Evolutionary conservation across 2,888 invertebrate genomes (phyloP).

Genomic region (Pachydiplax longipennis): DNA sequence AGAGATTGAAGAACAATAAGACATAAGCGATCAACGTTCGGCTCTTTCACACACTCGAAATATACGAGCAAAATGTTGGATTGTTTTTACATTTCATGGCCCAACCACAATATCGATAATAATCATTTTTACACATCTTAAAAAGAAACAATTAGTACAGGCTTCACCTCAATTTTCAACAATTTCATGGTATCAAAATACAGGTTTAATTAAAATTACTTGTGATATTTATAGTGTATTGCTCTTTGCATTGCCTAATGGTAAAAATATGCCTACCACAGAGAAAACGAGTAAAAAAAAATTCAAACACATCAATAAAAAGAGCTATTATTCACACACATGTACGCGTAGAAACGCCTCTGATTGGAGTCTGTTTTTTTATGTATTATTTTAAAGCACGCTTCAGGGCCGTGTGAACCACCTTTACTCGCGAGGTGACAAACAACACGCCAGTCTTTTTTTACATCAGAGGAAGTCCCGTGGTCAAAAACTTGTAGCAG

Average conservation of each 20-base stretch:
- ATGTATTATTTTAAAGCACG: slow-evolving; percentile 30
- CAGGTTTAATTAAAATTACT: slow-evolving; percentile 51
- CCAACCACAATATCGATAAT: slow-evolving; percentile 36
- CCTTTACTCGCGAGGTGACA: slow-evolving; percentile 30
- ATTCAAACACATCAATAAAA: slow-evolving; percentile 39
- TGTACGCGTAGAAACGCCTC: slow-evolving; percentile 23
- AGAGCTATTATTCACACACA: slow-evolving; percentile 44
- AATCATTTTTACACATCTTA: slow-evolving; percentile 25
- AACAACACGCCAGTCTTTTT: slow-evolving; percentile 41
- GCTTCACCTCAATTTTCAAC: slow-evolving; percentile 45
- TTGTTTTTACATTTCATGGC: slow-evolving; percentile 27
- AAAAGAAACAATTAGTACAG: slow-evolving; percentile 40
- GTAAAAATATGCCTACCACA: slow-evolving; percentile 49
- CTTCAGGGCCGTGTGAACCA: slow-evolving; percentile 32
- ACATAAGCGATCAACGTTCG: slow-evolving; percentile 38
- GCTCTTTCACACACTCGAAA: slow-evolving; percentile 4
- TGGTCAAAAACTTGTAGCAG: slow-evolving; percentile 44
- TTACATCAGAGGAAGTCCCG: slow-evolving; percentile 41
- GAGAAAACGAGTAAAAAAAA: slow-evolving; percentile 47
- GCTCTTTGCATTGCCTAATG: slow-evolving; percentile 49
- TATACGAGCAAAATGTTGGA: slow-evolving; percentile 24
- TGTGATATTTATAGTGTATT: slow-evolving; percentile 49
- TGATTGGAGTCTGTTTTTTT: slow-evolving; percentile 23
- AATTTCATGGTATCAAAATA: slow-evolving; percentile 52
- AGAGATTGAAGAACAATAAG: not conserved